Percentiles rank a stretch among this genome's conserved stretches.
These are phyloP conservation scores for Calameuta idolon DNA, from an alignment of 2,888 invertebrate genomes.

Conservation along the genomic window DNA sequence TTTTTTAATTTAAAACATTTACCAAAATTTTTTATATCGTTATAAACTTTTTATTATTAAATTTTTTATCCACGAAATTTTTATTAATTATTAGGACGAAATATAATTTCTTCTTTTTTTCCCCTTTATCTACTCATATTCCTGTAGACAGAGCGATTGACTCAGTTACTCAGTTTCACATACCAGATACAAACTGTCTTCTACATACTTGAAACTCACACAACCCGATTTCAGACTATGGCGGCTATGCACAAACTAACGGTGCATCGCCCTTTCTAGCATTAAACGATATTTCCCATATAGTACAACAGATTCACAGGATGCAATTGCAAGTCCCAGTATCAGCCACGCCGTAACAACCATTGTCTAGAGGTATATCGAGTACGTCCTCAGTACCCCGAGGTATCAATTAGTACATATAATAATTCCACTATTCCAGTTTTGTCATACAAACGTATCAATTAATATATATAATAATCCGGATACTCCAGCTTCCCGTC, in stretches of 20 bases:
- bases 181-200: not conserved
- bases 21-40: not conserved
- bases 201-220: not conserved
- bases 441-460: not conserved
- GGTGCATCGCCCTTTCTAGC: not conserved
- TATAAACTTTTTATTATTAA: not conserved
- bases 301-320: not conserved
- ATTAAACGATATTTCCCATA: not conserved
- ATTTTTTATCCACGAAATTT: not conserved
- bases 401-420: not conserved
- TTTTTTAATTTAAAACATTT: not conserved
- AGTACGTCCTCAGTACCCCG: not conserved
- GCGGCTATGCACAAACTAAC: not conserved
- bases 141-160: not conserved
- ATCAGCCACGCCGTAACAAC: not conserved
- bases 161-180: not conserved
- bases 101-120: not conserved
- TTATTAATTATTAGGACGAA: not conserved
- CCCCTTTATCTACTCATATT: not conserved
- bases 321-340: not conserved
- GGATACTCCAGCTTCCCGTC: not conserved
- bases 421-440: not conserved
- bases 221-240: not conserved
- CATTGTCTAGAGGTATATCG: not conserved
- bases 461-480: not conserved